A percentile compares a stretch with the other conserved stretches of the same genome.
Evolutionary conservation across 1,140 invertebrate species (phyloP).

Genomic region (Aphis gossypii): DNA sequence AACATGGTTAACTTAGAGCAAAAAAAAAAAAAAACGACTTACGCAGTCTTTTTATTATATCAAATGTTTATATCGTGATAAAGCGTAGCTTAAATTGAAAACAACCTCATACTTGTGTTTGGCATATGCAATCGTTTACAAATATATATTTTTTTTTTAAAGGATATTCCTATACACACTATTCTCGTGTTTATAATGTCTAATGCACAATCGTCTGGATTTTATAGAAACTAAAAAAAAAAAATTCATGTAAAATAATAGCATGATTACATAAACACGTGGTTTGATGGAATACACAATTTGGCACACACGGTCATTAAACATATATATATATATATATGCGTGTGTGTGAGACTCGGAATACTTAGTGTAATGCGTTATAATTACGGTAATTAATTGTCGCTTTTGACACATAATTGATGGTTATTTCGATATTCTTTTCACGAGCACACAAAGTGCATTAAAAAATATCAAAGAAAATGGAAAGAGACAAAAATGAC

Average conservation of each 20-base stretch:
- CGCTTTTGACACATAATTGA: conserved; percentile 1
- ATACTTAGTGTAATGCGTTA: not conserved
- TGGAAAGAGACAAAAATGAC: conserved; percentile 18
- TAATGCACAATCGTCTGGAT: not conserved
- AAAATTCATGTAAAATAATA: not conserved
- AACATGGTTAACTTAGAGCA: not conserved
- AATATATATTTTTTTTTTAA: no score
- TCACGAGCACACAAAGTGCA: not conserved
- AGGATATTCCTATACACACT: no score
- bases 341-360: not conserved
- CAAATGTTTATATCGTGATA: no score
- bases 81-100: no score
- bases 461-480: not conserved
- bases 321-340: not conserved
- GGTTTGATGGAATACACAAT: not conserved
- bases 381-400: conserved; percentile 21
- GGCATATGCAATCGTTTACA: no score
- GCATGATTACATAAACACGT: not conserved
- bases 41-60: no score
- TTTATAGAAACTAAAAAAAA: not conserved
- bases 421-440: not conserved
- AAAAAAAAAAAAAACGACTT: not conserved
- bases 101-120: no score
- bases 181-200: not conserved
- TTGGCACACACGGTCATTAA: not conserved